phyloP scores from a whole-genome alignment of 2,797 vertebrate genomes.

The Onychomys arenicola region DNA sequence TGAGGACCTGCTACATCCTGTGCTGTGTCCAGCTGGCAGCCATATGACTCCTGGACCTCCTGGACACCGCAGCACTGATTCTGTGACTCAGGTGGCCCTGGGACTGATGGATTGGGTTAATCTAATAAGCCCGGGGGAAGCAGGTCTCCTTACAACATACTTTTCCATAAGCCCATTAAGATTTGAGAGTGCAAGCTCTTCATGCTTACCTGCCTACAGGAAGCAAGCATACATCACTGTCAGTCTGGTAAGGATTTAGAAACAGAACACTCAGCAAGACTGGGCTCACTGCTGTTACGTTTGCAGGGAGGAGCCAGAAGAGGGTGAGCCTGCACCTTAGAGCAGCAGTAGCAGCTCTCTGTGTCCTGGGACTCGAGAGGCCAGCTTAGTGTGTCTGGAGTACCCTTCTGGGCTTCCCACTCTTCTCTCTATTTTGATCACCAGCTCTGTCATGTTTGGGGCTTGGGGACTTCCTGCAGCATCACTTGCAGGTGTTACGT shows the following conservation, averaged over 20 bases:
- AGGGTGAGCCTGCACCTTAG: not conserved
- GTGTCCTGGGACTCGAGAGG: not conserved
- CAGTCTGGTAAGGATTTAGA: constrained; percentile 54
- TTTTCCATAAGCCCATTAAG: constrained; percentile 74
- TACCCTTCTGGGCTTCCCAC: no score
- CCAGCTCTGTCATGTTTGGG: not conserved
- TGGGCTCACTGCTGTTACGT: not conserved
- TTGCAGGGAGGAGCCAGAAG: constrained; percentile 37
- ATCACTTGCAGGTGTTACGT: not conserved
- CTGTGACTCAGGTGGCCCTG: not conserved
- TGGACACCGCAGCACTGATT: not conserved
- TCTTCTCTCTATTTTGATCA: not conserved
- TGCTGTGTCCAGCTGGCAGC: not conserved
- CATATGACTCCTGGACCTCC: rapidly evolving
- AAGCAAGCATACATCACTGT: constrained; percentile 54
- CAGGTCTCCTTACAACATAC: constrained; percentile 40
- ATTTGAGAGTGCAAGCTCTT: constrained; percentile 66
- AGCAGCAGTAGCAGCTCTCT: not conserved
- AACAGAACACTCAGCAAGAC: constrained; percentile 33
- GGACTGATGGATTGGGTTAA: constrained; percentile 72
- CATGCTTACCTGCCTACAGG: constrained; percentile 36
- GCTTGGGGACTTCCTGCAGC: not conserved
- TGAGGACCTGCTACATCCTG: not conserved
- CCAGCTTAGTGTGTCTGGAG: rapidly evolving
- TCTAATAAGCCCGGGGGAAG: constrained; percentile 69